A percentile compares a stretch with the other conserved stretches of the same genome.
Conservation (phyloP, 2,113 vertebrate genomes). For the Ranitomeya variabilis region DNA sequence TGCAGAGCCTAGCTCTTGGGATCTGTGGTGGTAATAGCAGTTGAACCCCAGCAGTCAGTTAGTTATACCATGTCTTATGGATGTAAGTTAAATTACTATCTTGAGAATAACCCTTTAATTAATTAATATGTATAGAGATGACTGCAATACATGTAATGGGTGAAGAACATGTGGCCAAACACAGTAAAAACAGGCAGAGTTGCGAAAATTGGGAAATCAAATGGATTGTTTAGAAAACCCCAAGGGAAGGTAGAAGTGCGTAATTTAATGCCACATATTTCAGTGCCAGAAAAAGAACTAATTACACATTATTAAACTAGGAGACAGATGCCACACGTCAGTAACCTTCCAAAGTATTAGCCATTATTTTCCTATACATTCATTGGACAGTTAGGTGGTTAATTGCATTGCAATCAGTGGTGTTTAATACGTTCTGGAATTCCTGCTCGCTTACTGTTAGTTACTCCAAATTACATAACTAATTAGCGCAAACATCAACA, state of each 20-base stretch:
- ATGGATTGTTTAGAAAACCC: background rate
- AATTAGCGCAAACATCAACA: conserved; percentile 14
- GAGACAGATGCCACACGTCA: conserved; percentile 3
- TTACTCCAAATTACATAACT: conserved; percentile 48
- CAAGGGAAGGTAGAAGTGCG: background rate
- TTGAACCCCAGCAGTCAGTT: too few species aligned
- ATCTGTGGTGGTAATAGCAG: too few species aligned
- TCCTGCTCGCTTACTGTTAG: conserved; percentile 39
- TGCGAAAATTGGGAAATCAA: background rate
- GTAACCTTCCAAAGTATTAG: background rate
- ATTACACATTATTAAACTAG: background rate
- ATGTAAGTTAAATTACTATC: too few species aligned
- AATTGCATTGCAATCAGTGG: conserved; percentile 29
- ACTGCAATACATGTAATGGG: background rate
- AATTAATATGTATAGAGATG: too few species aligned
- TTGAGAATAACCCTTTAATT: too few species aligned
- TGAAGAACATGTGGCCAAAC: background rate
- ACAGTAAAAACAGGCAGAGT: background rate
- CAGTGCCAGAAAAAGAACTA: background rate
- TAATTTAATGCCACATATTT: background rate
- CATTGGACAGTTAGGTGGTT: conserved; percentile 18
- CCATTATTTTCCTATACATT: conserved; percentile 24
- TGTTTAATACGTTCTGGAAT: conserved; percentile 34
- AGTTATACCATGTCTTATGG: too few species aligned
- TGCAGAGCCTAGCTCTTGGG: too few species aligned